phyloP scores from a whole-genome alignment of 92 coral and sea anemone species.

The Palythoa caribaeorum region DNA sequence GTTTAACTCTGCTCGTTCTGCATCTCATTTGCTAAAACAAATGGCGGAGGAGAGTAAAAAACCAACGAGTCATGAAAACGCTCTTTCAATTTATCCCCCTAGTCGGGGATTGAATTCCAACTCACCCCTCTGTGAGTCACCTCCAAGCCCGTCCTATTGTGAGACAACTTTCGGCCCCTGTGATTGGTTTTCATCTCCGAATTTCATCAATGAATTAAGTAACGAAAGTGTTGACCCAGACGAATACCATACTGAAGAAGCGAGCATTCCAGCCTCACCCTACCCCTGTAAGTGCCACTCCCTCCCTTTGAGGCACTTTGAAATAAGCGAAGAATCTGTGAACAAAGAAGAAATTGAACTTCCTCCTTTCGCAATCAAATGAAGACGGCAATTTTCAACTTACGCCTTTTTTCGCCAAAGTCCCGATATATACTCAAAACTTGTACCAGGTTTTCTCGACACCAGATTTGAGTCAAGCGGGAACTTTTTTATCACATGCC shows the following conservation, averaged over 20 bases:
- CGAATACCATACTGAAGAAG: background rate
- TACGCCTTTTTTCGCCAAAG: background rate
- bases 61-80: background rate
- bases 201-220: background rate
- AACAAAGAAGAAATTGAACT: background rate
- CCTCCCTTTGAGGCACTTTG: slow-evolving; percentile 2
- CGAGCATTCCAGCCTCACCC: background rate
- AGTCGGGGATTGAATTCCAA: background rate
- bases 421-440: background rate
- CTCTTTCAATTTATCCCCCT: background rate
- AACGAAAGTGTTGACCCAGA: background rate
- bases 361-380: background rate
- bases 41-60: background rate
- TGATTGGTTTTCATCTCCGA: background rate
- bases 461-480: background rate
- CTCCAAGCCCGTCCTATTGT: background rate
- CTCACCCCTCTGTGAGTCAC: background rate
- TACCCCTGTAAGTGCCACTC: background rate
- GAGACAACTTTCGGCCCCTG: background rate
- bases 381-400: background rate
- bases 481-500: background rate
- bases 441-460: background rate
- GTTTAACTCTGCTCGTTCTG: background rate
- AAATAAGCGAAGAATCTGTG: background rate
- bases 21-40: background rate